Conservation (phyloP, 2,113 vertebrate genomes). For the Nanorana parkeri region DNA sequence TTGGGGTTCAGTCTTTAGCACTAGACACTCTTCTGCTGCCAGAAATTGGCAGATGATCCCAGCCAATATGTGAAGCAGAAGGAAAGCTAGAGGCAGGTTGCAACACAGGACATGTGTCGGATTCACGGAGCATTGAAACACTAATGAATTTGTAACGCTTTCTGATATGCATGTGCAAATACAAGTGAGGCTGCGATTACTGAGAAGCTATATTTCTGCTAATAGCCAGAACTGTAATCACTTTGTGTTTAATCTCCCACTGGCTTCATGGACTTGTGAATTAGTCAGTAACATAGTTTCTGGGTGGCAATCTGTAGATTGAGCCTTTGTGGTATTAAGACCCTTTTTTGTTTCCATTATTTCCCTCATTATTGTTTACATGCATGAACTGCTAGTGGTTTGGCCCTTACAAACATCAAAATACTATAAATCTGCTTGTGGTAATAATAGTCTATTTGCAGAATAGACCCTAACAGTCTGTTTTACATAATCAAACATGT, state of each 20-base stretch:
- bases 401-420: too few relatives aligned
- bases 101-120: slow-evolving; percentile 21
- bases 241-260: slow-evolving; percentile 17
- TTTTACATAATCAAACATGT: too few relatives aligned
- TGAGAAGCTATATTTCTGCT: slow-evolving; percentile 21
- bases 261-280: slow-evolving; percentile 4
- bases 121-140: slow-evolving; percentile 27
- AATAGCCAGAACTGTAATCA: slow-evolving; percentile 30
- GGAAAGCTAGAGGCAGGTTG: neutral
- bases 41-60: slow-evolving; percentile 22
- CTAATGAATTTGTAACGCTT: slow-evolving; percentile 46
- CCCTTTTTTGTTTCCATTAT: too few relatives aligned
- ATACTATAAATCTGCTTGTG: too few relatives aligned
- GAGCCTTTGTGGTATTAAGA: neutral
- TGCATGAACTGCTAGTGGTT: too few relatives aligned
- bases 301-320: slow-evolving; percentile 8
- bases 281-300: neutral
- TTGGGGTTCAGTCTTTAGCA: neutral
- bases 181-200: neutral
- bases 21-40: neutral
- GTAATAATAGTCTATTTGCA: too few relatives aligned
- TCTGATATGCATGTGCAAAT: slow-evolving; percentile 22
- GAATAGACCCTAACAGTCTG: too few relatives aligned
- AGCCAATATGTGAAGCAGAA: neutral
- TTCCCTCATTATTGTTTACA: too few relatives aligned